Evolutionary conservation across 2,888 invertebrate genomes (phyloP), one percentile per base, ranked within the genome.

Genomic region (Sesamia inferens): DNA sequence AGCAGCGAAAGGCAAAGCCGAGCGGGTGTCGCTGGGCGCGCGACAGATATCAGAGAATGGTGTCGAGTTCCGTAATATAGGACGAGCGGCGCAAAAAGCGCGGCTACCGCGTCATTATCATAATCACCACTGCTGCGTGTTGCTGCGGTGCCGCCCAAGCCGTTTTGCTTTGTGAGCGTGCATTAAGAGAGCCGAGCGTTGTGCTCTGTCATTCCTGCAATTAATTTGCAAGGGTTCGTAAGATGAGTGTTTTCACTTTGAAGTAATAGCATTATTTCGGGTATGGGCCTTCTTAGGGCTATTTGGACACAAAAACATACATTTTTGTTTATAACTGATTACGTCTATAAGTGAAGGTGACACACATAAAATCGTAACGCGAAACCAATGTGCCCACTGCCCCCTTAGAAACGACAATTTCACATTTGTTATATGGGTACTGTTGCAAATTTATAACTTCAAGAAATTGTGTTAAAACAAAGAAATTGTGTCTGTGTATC

Each of bases 41-140:
- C 87, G 83, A 85, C 87, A 86, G 82, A 88, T 90, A 90, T 90
- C 90, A 89, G 90, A 91, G 91, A 92, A 94, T 90, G 90, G 93
- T 94, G 94, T 94, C 93, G 94, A 93, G 93, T 90, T 93, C 91
- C 91, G 92, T 91, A 92, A 94, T 94, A 93, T 92, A 94, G 93
- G 92, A 91, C 93, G 92, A 91, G 76, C 90, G 90, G 87, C 93
- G 91, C 93, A 95, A 96, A 96, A 96, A 95, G 95, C 94, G 94
- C 94, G 94, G 92, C 94, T 89, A 94, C 93, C 93, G 90, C 93
- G 93, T 95, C 95, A 96, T 96, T 96, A 96, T 95, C 94, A 96
- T 96, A 96, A 96, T 96, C 95, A 96, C 95, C 93, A 91, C 89
- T 90, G 92, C 94, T 92, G 93, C 93, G 92, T 93, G 93, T 91